These are phyloP conservation scores for Pluvialis apricaria DNA, from an alignment of 2,113 vertebrate species.

Conservation along the genomic window DNA sequence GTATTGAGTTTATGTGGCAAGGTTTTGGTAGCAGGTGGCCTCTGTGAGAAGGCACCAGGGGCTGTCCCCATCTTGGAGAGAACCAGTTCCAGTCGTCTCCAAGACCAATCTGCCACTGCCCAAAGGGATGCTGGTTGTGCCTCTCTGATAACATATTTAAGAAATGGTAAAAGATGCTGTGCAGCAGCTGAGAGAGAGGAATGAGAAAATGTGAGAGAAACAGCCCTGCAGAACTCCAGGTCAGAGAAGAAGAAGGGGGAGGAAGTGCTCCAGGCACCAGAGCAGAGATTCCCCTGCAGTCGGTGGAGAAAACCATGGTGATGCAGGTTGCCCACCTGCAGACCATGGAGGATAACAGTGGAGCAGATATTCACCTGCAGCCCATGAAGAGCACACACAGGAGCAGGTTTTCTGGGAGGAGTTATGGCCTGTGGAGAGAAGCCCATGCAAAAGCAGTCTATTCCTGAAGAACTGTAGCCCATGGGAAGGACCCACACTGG, in stretches of 20 bases:
- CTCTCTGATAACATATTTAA: background rate
- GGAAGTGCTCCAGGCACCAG: fast-evolving
- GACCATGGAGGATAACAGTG: background rate
- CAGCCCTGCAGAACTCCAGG: background rate
- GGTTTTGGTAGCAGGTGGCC: background rate
- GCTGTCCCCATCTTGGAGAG: background rate
- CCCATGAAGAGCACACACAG: background rate
- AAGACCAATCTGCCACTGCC: background rate
- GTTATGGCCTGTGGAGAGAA: background rate
- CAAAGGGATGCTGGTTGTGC: background rate
- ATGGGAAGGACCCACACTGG: background rate
- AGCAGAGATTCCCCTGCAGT: background rate
- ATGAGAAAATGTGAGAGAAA: background rate
- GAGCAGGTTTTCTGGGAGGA: background rate
- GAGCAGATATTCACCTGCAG: background rate
- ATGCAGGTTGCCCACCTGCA: background rate
- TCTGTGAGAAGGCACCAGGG: background rate
- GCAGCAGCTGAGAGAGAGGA: background rate
- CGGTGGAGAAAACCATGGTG: background rate
- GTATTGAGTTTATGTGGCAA: background rate
- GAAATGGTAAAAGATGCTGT: background rate
- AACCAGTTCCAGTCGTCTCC: background rate
- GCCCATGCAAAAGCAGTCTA: background rate
- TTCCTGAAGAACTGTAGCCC: background rate
- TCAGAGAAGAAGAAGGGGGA: background rate